A percentile compares a stretch with the other conserved stretches of the same genome.
Conservation (phyloP, 2,113 vertebrate species). For the Ailuropoda melanoleuca region DNA sequence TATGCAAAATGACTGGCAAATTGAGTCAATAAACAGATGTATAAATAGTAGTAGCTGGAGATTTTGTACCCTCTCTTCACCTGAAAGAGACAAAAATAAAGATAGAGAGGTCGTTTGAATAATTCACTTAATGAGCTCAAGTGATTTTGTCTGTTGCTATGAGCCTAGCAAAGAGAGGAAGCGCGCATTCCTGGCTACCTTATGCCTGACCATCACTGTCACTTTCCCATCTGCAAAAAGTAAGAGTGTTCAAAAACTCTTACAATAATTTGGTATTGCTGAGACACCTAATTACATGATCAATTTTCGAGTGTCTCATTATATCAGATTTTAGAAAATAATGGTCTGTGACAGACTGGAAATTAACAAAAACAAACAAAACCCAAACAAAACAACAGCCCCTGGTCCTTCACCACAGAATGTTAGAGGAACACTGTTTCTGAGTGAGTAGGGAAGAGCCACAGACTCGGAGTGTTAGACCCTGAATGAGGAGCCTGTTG, state of each 20-base stretch:
- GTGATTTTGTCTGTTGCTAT: too few species aligned
- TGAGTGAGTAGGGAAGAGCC: rapidly evolving
- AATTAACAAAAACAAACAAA: not conserved
- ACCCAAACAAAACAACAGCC: not conserved
- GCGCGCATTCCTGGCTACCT: rapidly evolving
- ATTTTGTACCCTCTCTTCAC: too few species aligned
- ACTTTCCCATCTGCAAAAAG: not conserved
- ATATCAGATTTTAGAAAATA: not conserved
- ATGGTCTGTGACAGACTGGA: not conserved
- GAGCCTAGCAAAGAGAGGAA: not conserved
- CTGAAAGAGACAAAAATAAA: not conserved
- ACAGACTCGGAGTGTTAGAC: not conserved
- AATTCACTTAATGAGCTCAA: not conserved
- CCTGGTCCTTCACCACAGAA: not conserved
- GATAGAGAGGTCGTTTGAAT: not conserved
- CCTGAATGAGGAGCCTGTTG: rapidly evolving
- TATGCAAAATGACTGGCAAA: not conserved
- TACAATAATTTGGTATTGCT: rapidly evolving
- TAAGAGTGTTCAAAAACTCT: rapidly evolving
- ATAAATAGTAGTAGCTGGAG: not conserved
- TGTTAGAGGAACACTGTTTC: rapidly evolving
- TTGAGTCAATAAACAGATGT: not conserved
- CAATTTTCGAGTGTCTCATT: not conserved
- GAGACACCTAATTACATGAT: not conserved
- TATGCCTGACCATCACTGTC: rapidly evolving